Conservation (phyloP, 2,888 invertebrate genomes). For the Trichopoda pennipes region DNA sequence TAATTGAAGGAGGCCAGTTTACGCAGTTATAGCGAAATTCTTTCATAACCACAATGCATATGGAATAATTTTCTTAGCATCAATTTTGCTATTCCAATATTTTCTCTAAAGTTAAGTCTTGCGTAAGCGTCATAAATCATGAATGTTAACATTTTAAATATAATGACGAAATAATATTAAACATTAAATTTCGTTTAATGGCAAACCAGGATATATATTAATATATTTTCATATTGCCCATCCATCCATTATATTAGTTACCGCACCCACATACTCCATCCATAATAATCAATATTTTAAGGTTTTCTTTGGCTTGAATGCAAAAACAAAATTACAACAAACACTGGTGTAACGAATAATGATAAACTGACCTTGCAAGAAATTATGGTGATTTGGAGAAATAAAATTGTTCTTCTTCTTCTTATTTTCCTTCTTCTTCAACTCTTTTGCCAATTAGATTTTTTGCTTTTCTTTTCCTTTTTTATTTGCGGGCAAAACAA, state of each 20-base stretch:
- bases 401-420: constrained; percentile 51
- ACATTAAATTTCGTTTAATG: too few species aligned
- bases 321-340: not conserved
- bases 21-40: too few species aligned
- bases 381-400: constrained; percentile 60
- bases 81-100: too few species aligned
- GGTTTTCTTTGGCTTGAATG: not conserved
- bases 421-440: constrained; percentile 23
- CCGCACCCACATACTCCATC: constrained; percentile 26
- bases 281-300: constrained; percentile 1
- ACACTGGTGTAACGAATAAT: constrained; percentile 34
- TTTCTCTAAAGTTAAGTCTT: too few species aligned
- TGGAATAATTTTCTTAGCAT: too few species aligned
- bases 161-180: too few species aligned
- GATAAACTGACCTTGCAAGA: constrained; percentile 64
- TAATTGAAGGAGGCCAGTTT: too few species aligned
- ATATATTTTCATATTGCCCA: not conserved
- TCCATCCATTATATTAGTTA: not conserved
- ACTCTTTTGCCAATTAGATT: constrained; percentile 64
- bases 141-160: too few species aligned
- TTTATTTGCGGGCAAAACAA: constrained; percentile 32
- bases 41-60: too few species aligned
- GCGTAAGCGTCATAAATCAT: too few species aligned
- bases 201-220: too few species aligned
- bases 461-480: constrained; percentile 34